These are phyloP conservation scores for Drosophila orosa DNA, from an alignment of 1,140 invertebrate genomes.

Conservation along the genomic window DNA sequence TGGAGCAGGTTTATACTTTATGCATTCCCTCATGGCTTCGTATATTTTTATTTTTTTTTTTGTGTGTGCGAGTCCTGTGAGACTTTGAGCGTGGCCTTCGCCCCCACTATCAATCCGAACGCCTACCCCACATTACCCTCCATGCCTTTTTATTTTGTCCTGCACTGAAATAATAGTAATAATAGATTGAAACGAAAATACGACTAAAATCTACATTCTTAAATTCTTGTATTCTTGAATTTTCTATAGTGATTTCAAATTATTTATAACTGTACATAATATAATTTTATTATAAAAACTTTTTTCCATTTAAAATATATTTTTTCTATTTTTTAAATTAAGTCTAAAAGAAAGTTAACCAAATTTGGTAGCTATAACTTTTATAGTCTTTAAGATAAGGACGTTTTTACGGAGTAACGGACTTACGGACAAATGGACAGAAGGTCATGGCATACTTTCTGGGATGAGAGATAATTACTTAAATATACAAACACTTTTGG, in stretches of 20 bases:
- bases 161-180: neutral
- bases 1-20: slow-evolving; percentile 17
- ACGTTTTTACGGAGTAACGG: neutral
- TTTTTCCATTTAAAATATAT: no score
- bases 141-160: neutral
- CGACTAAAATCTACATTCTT: no score
- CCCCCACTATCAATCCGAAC: slow-evolving; percentile 21
- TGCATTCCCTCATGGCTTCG: slow-evolving; percentile 42
- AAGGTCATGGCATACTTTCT: neutral
- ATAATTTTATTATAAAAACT: no score
- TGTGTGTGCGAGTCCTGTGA: slow-evolving; percentile 23
- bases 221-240: no score
- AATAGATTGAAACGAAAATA: neutral
- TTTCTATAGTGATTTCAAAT: no score
- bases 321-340: no score
- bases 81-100: slow-evolving; percentile 42
- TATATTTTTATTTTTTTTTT: slow-evolving; percentile 38
- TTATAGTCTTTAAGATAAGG: neutral
- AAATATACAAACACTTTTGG: no score
- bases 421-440: neutral
- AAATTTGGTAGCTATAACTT: neutral
- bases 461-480: neutral
- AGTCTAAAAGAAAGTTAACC: no score
- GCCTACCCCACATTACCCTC: slow-evolving; percentile 16
- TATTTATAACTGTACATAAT: no score